A percentile compares a stretch with the other conserved stretches of the same genome.
These are phyloP conservation scores for Valencia hispanica DNA, from an alignment of 2,797 vertebrate genomes.

Conservation along the genomic window DNA sequence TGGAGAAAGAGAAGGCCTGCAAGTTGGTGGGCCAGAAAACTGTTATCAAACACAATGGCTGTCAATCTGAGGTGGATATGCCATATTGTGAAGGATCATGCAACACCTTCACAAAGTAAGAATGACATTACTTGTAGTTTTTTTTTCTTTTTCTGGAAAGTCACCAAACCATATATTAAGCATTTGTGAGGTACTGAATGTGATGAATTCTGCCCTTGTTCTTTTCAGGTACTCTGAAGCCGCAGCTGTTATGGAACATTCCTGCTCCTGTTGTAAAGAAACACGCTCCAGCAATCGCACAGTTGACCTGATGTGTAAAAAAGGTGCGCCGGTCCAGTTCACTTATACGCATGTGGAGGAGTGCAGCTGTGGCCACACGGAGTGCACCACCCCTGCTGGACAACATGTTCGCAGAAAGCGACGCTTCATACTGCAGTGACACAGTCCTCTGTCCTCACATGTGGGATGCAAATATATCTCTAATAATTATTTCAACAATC, in stretches of 20 bases:
- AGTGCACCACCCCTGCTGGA: slow-evolving; percentile 47
- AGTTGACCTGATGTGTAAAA: slow-evolving; percentile 77
- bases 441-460: not conserved
- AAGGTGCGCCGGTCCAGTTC: slow-evolving; percentile 69
- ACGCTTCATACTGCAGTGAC: slow-evolving; percentile 55
- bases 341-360: slow-evolving; percentile 76
- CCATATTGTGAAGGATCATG: slow-evolving; percentile 90
- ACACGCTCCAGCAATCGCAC: slow-evolving; percentile 63
- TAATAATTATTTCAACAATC: not conserved
- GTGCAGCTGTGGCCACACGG: slow-evolving; percentile 68
- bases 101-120: slow-evolving; percentile 86
- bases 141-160: not conserved
- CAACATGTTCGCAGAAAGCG: slow-evolving; percentile 46
- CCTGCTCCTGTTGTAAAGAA: slow-evolving; percentile 90
- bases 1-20: slow-evolving; percentile 78
- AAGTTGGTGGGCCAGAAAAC: slow-evolving; percentile 50
- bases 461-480: not conserved
- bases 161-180: not conserved
- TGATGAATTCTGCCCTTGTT: not conserved
- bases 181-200: not conserved
- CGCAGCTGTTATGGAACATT: slow-evolving; percentile 77
- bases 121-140: not conserved
- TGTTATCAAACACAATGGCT: slow-evolving; percentile 68
- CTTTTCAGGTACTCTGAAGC: slow-evolving; percentile 78
- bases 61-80: slow-evolving; percentile 79